These are phyloP conservation scores for Luscinia megarhynchos DNA, from an alignment of 2,797 vertebrate genomes.

Conservation along the genomic window DNA sequence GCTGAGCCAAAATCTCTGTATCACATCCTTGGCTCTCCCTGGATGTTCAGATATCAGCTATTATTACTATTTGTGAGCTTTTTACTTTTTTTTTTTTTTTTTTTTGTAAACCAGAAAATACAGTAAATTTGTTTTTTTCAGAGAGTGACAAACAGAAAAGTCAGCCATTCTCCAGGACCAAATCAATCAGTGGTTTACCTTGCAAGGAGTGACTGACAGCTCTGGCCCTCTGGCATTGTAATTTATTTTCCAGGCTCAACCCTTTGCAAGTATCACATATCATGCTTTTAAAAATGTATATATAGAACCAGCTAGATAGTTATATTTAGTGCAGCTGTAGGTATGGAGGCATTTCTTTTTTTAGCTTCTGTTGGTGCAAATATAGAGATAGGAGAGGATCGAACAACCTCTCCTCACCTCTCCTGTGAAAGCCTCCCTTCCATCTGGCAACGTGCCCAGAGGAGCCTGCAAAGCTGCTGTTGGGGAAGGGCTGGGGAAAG, in stretches of 20 bases:
- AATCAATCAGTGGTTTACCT: constrained; percentile 35
- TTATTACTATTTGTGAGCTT: not conserved
- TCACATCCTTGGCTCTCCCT: not conserved
- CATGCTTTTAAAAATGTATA: constrained; percentile 31
- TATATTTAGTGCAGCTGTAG: constrained; percentile 40
- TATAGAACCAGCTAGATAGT: not conserved
- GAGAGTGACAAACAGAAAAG: constrained; percentile 31
- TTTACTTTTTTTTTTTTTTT: not conserved
- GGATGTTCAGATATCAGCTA: not conserved
- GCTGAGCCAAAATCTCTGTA: not conserved
- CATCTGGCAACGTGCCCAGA: not conserved
- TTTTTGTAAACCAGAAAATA: not conserved
- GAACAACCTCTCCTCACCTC: not conserved
- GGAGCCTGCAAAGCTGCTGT: not conserved
- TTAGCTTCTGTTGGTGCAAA: constrained; percentile 38
- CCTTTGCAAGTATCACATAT: not conserved
- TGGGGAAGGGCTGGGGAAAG: not conserved
- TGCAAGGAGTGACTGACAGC: constrained; percentile 22
- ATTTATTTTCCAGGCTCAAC: constrained; percentile 58
- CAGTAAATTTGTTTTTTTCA: not conserved
- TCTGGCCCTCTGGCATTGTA: constrained; percentile 30
- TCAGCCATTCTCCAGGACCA: not conserved
- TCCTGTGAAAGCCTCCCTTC: not conserved
- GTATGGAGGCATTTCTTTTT: constrained; percentile 6
- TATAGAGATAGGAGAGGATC: not conserved